A percentile compares a stretch with the other conserved stretches of the same genome.
Conservation (phyloP, 2,888 invertebrate genomes). For the Clunio marinus region DNA sequence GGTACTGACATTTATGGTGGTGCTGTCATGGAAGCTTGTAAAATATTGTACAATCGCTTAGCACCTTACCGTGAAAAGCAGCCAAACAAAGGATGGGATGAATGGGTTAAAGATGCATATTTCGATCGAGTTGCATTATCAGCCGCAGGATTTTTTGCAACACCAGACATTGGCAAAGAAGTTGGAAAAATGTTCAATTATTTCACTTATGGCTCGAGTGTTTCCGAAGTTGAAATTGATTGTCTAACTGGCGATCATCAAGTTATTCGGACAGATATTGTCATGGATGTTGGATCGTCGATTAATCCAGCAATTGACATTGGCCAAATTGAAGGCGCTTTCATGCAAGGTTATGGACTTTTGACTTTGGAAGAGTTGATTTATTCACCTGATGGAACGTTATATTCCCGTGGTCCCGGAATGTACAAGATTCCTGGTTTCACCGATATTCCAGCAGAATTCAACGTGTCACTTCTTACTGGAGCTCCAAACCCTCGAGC, state of each 20-base stretch:
- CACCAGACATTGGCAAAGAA: slow-evolving; percentile 61
- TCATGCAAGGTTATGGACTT: slow-evolving; percentile 81
- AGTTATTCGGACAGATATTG: slow-evolving; percentile 75
- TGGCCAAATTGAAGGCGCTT: slow-evolving; percentile 86
- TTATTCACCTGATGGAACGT: slow-evolving; percentile 66
- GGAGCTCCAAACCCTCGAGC: slow-evolving; percentile 76
- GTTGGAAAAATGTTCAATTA: slow-evolving; percentile 69
- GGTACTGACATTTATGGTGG: slow-evolving; percentile 79
- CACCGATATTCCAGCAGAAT: slow-evolving; percentile 74
- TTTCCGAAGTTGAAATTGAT: slow-evolving; percentile 81
- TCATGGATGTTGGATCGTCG: slow-evolving; percentile 86
- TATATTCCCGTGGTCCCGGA: slow-evolving; percentile 74
- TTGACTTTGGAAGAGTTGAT: slow-evolving; percentile 78
- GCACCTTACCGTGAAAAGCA: slow-evolving; percentile 62
- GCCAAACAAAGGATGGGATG: slow-evolving; percentile 69
- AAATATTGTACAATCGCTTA: slow-evolving; percentile 61
- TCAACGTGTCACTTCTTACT: slow-evolving; percentile 78
- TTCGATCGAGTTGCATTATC: slow-evolving; percentile 65
- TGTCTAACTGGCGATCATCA: slow-evolving; percentile 83
- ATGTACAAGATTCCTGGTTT: slow-evolving; percentile 83
- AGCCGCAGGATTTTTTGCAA: slow-evolving; percentile 68
- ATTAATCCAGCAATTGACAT: slow-evolving; percentile 87
- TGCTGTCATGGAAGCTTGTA: slow-evolving; percentile 73
- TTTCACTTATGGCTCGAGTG: slow-evolving; percentile 73
- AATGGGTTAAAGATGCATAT: slow-evolving; percentile 71